These are phyloP conservation scores for Calliopsis andreniformis DNA, from an alignment of 1,140 invertebrate species.

Conservation along the genomic window DNA sequence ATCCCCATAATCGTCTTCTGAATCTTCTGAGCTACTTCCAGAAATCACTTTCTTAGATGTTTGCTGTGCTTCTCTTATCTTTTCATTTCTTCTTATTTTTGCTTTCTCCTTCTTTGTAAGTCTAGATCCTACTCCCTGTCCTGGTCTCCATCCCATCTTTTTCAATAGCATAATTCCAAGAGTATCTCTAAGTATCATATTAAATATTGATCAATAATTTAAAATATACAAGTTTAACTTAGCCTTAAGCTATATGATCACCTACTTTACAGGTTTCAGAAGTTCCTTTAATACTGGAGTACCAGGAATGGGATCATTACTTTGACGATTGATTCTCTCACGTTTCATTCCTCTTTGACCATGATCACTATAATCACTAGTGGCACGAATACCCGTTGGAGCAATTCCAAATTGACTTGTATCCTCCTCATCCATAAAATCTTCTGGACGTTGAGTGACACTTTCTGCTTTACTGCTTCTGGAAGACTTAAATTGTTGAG, in stretches of 20 bases:
- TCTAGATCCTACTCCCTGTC: constrained; percentile 93
- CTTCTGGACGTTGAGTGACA: constrained; percentile 87
- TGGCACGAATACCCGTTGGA: constrained; percentile 90
- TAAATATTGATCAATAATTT: constrained; percentile 1
- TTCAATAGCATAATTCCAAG: constrained; percentile 93
- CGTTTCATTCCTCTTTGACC: constrained; percentile 81
- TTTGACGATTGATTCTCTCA: constrained; percentile 77
- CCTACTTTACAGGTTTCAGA: constrained; percentile 88
- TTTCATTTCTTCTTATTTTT: constrained; percentile 73
- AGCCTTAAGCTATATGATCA: constrained; percentile 5
- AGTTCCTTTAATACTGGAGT: constrained; percentile 89
- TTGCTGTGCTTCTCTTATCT: constrained; percentile 85
- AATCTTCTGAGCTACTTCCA: constrained; percentile 78
- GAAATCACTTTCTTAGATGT: constrained; percentile 67
- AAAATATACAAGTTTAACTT: too few species aligned
- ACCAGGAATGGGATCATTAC: constrained; percentile 89
- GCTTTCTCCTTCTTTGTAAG: constrained; percentile 84
- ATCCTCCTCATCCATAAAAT: constrained; percentile 99
- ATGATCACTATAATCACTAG: constrained; percentile 86
- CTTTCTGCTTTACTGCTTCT: constrained; percentile 85
- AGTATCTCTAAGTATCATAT: constrained; percentile 85
- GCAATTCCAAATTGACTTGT: constrained; percentile 97
- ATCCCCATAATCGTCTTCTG: constrained; percentile 84
- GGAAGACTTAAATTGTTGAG: constrained; percentile 95
- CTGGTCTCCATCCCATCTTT: constrained; percentile 94